Conservation (phyloP, 2,113 vertebrate genomes). For the Hippocampus guttulatus region DNA sequence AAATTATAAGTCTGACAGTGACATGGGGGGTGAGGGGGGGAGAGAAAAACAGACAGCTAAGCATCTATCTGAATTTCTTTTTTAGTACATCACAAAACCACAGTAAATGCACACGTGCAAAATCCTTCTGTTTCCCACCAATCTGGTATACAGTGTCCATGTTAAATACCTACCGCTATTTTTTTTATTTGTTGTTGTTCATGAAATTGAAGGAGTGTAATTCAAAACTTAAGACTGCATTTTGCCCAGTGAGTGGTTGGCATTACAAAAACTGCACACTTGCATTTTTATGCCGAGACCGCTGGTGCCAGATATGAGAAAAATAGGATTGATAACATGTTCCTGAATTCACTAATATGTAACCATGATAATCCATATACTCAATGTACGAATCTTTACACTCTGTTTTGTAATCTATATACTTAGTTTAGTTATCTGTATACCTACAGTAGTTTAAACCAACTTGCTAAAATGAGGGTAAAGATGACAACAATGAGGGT, state of each 20-base stretch:
- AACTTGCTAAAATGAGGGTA: too few relatives aligned
- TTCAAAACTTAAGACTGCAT: slow-evolving; percentile 78
- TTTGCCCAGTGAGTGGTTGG: slow-evolving; percentile 66
- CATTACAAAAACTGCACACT: slow-evolving; percentile 67
- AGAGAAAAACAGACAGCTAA: slow-evolving; percentile 40
- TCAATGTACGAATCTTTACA: too few relatives aligned
- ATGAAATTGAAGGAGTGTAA: slow-evolving; percentile 76
- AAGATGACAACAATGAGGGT: too few relatives aligned
- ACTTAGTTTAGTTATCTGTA: too few relatives aligned
- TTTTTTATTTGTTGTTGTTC: slow-evolving; percentile 47
- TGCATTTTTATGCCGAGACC: too few relatives aligned
- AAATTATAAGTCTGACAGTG: slow-evolving; percentile 62
- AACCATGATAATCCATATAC: too few relatives aligned
- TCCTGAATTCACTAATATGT: too few relatives aligned
- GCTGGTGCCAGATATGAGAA: too few relatives aligned
- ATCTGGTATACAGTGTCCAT: slow-evolving; percentile 62
- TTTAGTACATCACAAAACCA: slow-evolving; percentile 55
- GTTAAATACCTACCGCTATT: slow-evolving; percentile 54
- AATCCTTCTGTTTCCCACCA: slow-evolving; percentile 67
- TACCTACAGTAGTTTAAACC: too few relatives aligned
- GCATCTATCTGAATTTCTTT: slow-evolving; percentile 56
- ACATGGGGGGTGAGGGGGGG: slow-evolving; percentile 23
- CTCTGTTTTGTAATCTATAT: too few relatives aligned
- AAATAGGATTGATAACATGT: too few relatives aligned
- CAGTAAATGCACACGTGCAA: slow-evolving; percentile 60